Evolutionary conservation across 2,797 vertebrate species (phyloP).

Genomic region (Centropyge bicolor): DNA sequence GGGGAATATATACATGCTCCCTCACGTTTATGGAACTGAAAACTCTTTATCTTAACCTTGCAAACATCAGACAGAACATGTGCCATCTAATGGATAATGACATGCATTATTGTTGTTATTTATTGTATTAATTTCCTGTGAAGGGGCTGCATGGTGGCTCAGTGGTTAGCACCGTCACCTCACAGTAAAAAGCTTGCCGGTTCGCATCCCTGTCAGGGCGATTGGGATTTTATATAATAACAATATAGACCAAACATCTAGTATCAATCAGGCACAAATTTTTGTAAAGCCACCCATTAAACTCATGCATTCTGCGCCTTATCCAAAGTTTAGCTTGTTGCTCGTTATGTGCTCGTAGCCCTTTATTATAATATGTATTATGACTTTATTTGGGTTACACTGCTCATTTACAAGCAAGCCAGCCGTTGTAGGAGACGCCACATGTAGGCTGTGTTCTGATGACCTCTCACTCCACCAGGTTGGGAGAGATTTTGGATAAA

Average conservation of each 20-base stretch:
- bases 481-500: constrained; percentile 9
- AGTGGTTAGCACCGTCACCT: too few relatives aligned
- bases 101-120: neutral
- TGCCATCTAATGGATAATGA: neutral
- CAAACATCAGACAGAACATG: neutral
- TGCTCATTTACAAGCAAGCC: neutral
- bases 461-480: constrained; percentile 16
- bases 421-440: neutral
- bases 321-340: neutral
- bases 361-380: too few relatives aligned
- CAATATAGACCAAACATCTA: neutral
- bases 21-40: neutral
- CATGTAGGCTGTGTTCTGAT: neutral
- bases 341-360: neutral
- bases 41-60: neutral
- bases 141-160: too few relatives aligned
- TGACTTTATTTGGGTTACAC: neutral
- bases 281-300: neutral
- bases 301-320: neutral
- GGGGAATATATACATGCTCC: neutral
- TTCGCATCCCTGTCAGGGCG: too few relatives aligned
- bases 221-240: too few relatives aligned
- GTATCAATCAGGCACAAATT: neutral
- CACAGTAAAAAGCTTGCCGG: too few relatives aligned
- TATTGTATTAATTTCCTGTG: too few relatives aligned